Evolutionary conservation across 2,888 invertebrate genomes (phyloP).

Genomic region (Operophtera brumata): DNA sequence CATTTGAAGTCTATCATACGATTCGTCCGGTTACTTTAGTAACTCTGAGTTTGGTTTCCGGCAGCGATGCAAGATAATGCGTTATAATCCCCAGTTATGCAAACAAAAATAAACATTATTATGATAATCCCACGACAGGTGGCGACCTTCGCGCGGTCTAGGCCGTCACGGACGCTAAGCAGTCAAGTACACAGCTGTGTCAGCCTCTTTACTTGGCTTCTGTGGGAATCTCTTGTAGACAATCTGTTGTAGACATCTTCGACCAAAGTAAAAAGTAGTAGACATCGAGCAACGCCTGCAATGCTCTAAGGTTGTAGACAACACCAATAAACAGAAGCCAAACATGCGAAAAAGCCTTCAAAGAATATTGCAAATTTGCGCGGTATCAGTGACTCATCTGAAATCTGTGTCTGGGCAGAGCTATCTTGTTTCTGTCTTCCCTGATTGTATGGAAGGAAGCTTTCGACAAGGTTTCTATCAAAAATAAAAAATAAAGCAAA

Average conservation of each 20-base stretch:
- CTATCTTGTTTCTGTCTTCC: too few relatives aligned
- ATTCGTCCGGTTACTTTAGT: not conserved
- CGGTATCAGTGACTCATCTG: too few relatives aligned
- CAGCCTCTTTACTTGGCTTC: not conserved
- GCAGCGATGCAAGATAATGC: constrained; percentile 4
- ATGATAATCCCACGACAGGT: constrained; percentile 24
- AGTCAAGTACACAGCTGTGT: constrained; percentile 27
- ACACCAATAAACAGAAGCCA: too few relatives aligned
- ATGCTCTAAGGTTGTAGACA: too few relatives aligned
- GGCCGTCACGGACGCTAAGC: constrained; percentile 35
- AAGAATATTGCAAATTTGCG: too few relatives aligned
- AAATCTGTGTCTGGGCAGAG: too few relatives aligned
- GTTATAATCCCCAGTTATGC: constrained; percentile 10
- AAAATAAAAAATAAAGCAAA: too few relatives aligned
- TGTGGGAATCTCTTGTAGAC: constrained; percentile 19
- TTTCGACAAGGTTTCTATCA: too few relatives aligned
- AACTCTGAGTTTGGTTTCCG: not conserved
- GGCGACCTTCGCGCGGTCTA: constrained; percentile 43
- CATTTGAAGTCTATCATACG: too few relatives aligned
- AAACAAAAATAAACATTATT: constrained; percentile 25
- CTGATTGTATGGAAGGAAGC: too few relatives aligned
- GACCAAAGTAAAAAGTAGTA: not conserved
- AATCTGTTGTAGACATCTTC: not conserved
- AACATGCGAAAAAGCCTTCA: too few relatives aligned
- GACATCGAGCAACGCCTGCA: not conserved